Evolutionary conservation across 2,888 invertebrate genomes (phyloP), one percentile per base, ranked within the genome.

Genomic region (Parapristionchus giblindavisi): DNA sequence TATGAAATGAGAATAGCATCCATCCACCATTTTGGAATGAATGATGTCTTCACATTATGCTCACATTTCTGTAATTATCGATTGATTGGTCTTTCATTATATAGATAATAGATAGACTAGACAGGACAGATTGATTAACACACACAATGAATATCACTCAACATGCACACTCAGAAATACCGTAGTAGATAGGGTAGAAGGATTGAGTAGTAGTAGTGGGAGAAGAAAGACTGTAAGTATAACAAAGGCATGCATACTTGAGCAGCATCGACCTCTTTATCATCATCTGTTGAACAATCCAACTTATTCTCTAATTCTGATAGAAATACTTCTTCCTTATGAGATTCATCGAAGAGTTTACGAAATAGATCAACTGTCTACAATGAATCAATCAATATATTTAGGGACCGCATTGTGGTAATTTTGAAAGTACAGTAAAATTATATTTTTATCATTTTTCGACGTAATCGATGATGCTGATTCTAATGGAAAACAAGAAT

Each of bases 311-410:
- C 81, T 14, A 81, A 60, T 36, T 82, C 79, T 8, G 78, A 72
- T 38, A 81, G 72, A 56, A 78, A 81, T 4, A 29, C 51, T 56
- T 82, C 81, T 52, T 81, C 81, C 61, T 82, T 84, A n/a, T 83
- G 80, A 3, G 83, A 77, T 8, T 75, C 70, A 29, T 77, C 68
- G 77, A 85, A 85, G 38, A 83, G 81, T 0, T 68, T 48, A 70
- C 81, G 80, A 75, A 85, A 85, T 34, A 81, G 77, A 14, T 40
- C 68, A 21, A 72, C 75, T 43, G 76, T 82, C 81, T n/a, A 65
- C 74, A 51, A 81, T 71, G 24, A 76, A 76, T n/a, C 4, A 27
- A 38, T 38, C 2, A n/a, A n/a, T n/a, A n/a, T n/a, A n/a, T n/a
- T 32, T 34, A n/a, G n/a, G n/a, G 14, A 5, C 34, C n/a, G 11